Base-by-base conservation (phyloP, 1,140 invertebrate genomes). In the Lutraria rhynchaena region DNA sequence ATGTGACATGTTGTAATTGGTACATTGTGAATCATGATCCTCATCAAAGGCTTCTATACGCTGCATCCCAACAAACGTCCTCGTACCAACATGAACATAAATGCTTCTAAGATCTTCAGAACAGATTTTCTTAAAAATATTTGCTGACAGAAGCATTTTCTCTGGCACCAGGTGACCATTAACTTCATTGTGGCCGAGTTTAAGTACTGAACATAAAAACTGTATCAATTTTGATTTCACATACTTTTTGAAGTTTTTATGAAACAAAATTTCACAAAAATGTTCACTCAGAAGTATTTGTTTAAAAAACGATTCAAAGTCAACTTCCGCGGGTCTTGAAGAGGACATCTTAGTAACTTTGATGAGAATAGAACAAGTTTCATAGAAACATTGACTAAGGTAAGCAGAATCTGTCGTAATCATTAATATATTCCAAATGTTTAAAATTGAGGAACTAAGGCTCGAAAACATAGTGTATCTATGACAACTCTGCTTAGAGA, bases 321-420 rank as follows among this genome's bases (percentile, higher is more conserved):
- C 37, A 29, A 7, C 29, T 0, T 13, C 7, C 2, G 1, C 29
- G 7, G 11, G 11, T 13, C n/a, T 31, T 4, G 24, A 31, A 22
- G 3, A 22, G 49, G 29, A 29, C 27, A 49, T 67, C 35, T 67
- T 67, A 33, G 63, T 41, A 51, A 67, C 17, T 67, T 67, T 67
- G 3, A 67, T 15, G 31, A 13, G 49, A 9, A 67, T 24, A 13
- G 44, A 67, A 19, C 44, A 67, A 29, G 1, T 46, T n/a, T 67
- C 44, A 5, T 35, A 31, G 17, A 67, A 49, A 22, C 41, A 46
- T 29, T 67, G 22, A 67, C 27, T 46, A 46, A 46, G 29, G 22
- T 22, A 17, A 15, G 3, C 15, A 46, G 3, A 5, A 5, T 7
- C 5, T 55, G 51, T 55, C 4, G 7, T 55, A 11, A 5, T 27